These are phyloP conservation scores for Austrofundulus limnaeus DNA, from an alignment of 2,113 vertebrate genomes.

Conservation along the genomic window DNA sequence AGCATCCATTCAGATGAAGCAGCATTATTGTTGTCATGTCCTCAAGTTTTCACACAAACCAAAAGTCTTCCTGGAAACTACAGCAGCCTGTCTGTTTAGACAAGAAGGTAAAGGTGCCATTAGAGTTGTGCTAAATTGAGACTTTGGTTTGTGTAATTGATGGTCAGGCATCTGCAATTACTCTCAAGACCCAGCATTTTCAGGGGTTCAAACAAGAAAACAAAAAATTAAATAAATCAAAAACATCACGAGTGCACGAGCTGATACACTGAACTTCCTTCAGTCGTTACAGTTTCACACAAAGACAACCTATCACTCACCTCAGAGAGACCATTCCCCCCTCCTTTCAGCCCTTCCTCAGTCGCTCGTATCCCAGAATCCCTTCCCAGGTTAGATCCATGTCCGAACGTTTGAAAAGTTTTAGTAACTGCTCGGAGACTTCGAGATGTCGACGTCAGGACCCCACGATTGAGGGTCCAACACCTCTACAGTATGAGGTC, in stretches of 20 bases:
- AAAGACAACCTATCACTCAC: conserved; percentile 63
- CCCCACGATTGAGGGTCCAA: conserved; percentile 54
- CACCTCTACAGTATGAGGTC: conserved; percentile 71
- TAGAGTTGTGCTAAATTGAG: conserved; percentile 58
- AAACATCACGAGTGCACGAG: not conserved
- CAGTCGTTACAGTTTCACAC: not conserved
- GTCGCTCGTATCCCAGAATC: conserved; percentile 55
- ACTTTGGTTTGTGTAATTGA: conserved; percentile 51
- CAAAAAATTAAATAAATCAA: conserved; percentile 4
- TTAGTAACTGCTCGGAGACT: conserved; percentile 22
- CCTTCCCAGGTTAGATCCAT: conserved; percentile 74
- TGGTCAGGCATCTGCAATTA: conserved; percentile 53
- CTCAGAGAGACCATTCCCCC: conserved; percentile 57
- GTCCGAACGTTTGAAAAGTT: conserved; percentile 35
- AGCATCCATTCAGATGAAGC: conserved; percentile 7
- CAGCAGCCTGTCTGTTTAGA: conserved; percentile 41
- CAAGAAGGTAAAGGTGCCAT: conserved; percentile 49
- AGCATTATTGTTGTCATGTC: not conserved
- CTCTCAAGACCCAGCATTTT: conserved; percentile 31
- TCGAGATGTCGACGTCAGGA: conserved; percentile 10
- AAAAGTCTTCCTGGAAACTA: conserved; percentile 7
- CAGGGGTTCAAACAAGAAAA: not conserved
- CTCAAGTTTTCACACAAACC: not conserved
- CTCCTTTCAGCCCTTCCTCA: conserved; percentile 40
- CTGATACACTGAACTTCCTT: too few relatives aligned